A percentile compares a stretch with the other conserved stretches of the same genome.
Evolutionary conservation across 2,888 invertebrate species (phyloP).

Genomic region (Drosophila helvetica): DNA sequence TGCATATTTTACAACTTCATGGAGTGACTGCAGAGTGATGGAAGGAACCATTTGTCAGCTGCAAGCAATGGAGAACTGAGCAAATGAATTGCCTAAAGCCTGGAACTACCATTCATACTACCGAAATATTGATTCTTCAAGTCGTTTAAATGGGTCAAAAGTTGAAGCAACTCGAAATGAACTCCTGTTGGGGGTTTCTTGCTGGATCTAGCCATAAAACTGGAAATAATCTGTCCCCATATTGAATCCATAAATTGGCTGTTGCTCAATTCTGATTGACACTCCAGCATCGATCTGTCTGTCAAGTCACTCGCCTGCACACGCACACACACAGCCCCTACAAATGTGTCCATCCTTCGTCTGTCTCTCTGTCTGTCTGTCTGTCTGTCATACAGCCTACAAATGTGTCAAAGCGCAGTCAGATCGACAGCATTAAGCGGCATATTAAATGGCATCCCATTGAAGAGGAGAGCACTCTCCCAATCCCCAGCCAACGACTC

Average conservation of each 20-base stretch:
- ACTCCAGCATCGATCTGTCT: conserved; percentile 38
- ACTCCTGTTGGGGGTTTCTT: conserved; percentile 6
- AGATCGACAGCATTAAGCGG: conserved; percentile 68
- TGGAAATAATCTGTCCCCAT: conserved; percentile 1
- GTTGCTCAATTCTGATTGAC: conserved; percentile 51
- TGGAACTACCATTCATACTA: conserved; percentile 16
- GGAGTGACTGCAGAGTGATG: conserved; percentile 23
- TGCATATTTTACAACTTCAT: conserved; percentile 60
- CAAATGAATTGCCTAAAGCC: conserved; percentile 12
- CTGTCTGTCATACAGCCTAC: conserved; percentile 60
- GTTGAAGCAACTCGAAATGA: conserved; percentile 18
- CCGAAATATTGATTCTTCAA: conserved; percentile 12
- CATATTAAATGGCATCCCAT: conserved; percentile 68
- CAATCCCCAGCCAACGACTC: conserved; percentile 19
- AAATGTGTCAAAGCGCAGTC: conserved; percentile 75
- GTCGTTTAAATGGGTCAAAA: conserved; percentile 35
- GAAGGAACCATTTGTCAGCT: conserved; percentile 10
- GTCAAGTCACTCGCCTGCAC: neutral
- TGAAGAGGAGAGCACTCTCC: conserved; percentile 36
- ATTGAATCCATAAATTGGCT: conserved; percentile 34
- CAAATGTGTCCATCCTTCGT: conserved; percentile 23
- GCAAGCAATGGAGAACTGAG: conserved; percentile 8
- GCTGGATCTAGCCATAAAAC: neutral
- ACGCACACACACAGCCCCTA: conserved; percentile 18
- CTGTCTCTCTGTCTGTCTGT: conserved; percentile 37